Evolutionary conservation across 1,140 invertebrate species (phyloP).

Genomic region (Penaeus vannamei): DNA sequence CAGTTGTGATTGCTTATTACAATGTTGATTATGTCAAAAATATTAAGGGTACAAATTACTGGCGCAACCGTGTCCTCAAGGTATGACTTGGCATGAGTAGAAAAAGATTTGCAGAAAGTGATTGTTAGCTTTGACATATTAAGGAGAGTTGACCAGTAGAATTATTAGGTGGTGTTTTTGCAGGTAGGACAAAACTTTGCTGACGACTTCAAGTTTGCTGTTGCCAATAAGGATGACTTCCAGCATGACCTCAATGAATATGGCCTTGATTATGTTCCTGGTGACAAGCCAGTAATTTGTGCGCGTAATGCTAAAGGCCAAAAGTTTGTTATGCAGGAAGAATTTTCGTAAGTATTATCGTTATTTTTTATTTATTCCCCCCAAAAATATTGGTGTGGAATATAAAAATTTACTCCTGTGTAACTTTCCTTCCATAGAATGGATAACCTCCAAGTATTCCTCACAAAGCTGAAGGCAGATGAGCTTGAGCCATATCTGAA

Average conservation of each 20-base stretch:
- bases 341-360: slow-evolving; percentile 78
- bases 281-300: slow-evolving; percentile 91
- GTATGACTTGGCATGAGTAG: slow-evolving; percentile 73
- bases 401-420: no score
- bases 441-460: slow-evolving; percentile 85
- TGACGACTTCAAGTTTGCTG: slow-evolving; percentile 86
- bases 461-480: slow-evolving; percentile 86
- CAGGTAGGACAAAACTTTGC: slow-evolving; percentile 83
- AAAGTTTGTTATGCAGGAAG: slow-evolving; percentile 92
- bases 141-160: background rate
- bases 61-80: slow-evolving; percentile 97
- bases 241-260: slow-evolving; percentile 94
- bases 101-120: background rate
- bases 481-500: slow-evolving; percentile 94
- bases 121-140: background rate
- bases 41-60: slow-evolving; percentile 98
- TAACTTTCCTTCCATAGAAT: slow-evolving; percentile 76
- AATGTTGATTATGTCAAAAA: slow-evolving; percentile 97
- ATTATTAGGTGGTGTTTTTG: background rate
- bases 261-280: slow-evolving; percentile 88
- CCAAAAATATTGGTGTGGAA: no score
- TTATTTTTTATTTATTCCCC: background rate
- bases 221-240: slow-evolving; percentile 94
- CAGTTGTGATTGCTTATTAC: slow-evolving; percentile 93
- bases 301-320: slow-evolving; percentile 86